phyloP scores from a whole-genome alignment of 2,888 invertebrate genomes.

The Chymomyza amoena region DNA sequence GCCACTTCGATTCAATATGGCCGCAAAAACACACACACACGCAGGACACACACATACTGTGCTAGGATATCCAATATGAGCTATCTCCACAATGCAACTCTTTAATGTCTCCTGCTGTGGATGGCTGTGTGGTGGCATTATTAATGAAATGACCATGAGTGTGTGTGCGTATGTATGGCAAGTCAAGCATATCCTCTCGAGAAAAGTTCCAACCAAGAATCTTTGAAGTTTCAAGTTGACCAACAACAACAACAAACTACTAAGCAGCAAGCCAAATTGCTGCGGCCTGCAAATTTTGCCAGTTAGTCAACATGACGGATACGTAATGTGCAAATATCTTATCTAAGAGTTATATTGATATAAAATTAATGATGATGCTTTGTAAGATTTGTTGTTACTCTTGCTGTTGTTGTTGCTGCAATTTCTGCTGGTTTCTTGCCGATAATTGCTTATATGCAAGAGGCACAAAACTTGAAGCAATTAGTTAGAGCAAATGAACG shows the following conservation, averaged over 20 bases:
- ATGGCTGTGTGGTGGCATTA: slow-evolving; percentile 2
- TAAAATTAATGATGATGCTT: slow-evolving; percentile 18
- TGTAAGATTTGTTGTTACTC: not conserved
- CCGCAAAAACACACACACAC: slow-evolving; percentile 14
- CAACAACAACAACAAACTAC: not conserved
- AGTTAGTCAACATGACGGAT: slow-evolving; percentile 20
- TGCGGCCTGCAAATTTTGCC: slow-evolving; percentile 37
- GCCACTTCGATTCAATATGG: slow-evolving; percentile 64
- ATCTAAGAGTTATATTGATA: not conserved
- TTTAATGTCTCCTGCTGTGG: not conserved
- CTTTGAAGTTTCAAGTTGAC: slow-evolving; percentile 21
- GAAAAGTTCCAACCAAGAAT: not conserved
- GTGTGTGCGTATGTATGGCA: not conserved
- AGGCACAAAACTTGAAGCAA: not conserved
- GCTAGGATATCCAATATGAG: not conserved
- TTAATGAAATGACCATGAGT: slow-evolving; percentile 51
- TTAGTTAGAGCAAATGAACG: not conserved
- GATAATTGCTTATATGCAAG: not conserved
- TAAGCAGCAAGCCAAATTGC: not conserved
- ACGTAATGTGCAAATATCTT: not conserved
- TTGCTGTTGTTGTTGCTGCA: not conserved
- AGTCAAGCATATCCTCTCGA: slow-evolving; percentile 24
- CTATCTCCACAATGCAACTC: not conserved
- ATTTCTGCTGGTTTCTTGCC: not conserved
- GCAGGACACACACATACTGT: not conserved